Base-by-base conservation (phyloP, 1,140 invertebrate genomes). In the Pseudomyrmex sp. region DNA sequence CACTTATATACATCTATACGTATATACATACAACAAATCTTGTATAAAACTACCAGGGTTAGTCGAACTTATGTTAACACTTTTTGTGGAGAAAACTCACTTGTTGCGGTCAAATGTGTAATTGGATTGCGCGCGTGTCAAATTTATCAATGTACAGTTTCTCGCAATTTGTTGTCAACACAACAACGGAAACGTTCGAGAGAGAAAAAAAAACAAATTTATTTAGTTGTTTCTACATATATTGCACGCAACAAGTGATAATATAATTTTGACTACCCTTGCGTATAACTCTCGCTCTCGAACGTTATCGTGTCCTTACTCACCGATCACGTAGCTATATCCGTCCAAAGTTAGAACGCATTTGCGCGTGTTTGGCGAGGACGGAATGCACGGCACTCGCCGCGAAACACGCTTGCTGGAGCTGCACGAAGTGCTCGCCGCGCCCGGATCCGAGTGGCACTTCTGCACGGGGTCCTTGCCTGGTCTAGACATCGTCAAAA, bases 301-400 rank as follows among this genome's bases (percentile, higher is more conserved):
- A 9, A 56, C 10, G 10, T 68, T 48, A 58, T 59, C 76, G 65
- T 44, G 10, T 79, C 2, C 15, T 35, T 86, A 95, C 96, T 96
- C 94, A 97, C 97, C 97, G 95, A 97, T 97, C 88, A 97, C 96
- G 92, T 97, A 97, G 82, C 96, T 97, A 94, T 97, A 97, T 89
- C 97, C 97, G 91, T 97, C 97, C 69, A 97, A 95, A 35, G 96
- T 97, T 66, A 97, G 95, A 46, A 97, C 96, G 93, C 97, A 97
- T 94, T 97, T 97, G 88, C 96, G 95, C 12, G 96, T 94, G 69
- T 95, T 95, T 58, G 88, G 84, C 3, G 88, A 88, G 46, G 89
- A 86, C 20, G 83, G 65, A 58, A 91, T 82, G 18, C 88, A 86
- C 35, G 93, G 92, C 26, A 94, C 93, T 73, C 92, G 84, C 7